Percentiles rank a stretch among this genome's conserved stretches.
phyloP scores from a whole-genome alignment of 2,797 vertebrate species.

The Molossus molossus region DNA sequence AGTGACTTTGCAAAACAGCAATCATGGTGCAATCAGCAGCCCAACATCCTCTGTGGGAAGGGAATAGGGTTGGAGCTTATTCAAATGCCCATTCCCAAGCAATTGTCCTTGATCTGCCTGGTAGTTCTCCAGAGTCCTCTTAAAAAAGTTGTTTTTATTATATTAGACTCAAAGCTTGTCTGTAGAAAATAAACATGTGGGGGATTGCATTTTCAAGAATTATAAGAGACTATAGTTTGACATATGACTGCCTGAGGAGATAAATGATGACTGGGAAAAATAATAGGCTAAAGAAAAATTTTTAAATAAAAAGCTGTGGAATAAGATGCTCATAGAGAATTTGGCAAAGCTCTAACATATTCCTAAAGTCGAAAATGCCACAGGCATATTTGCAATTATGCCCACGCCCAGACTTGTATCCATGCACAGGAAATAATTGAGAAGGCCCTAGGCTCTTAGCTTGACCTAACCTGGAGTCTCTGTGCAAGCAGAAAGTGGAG shows the following conservation, averaged over 20 bases:
- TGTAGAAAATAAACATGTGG: not conserved
- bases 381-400: too few relatives aligned
- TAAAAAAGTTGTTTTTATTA: not conserved
- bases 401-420: not conserved
- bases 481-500: not conserved
- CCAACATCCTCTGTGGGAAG: not conserved
- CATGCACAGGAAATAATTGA: not conserved
- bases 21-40: not conserved
- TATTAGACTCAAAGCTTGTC: not conserved
- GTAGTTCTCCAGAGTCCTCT: not conserved
- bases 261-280: not conserved
- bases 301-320: not conserved
- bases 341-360: not conserved
- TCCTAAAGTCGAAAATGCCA: not conserved
- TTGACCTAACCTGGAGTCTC: not conserved
- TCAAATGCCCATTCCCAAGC: not conserved
- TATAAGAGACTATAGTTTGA: not conserved
- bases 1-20: not conserved
- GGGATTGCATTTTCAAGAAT: not conserved
- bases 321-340: not conserved
- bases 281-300: not conserved
- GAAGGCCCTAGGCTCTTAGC: too few relatives aligned
- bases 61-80: not conserved
- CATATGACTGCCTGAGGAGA: not conserved
- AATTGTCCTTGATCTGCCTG: not conserved